Base-by-base conservation (phyloP, 2,797 vertebrate species). In the Poeciliopsis infans region DNA sequence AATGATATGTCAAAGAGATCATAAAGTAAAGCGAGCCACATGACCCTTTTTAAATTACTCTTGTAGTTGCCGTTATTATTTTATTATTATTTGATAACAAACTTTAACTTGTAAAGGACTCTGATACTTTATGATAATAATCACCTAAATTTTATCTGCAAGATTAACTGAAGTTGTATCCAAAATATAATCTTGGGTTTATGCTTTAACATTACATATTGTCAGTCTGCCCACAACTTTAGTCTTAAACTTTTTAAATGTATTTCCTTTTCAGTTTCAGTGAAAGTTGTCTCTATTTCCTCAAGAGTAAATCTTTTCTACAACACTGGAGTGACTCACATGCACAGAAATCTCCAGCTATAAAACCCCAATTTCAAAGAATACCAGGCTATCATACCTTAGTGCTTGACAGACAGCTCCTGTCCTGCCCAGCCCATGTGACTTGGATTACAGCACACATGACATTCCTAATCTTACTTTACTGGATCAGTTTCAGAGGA, bases 401-500 rank as follows among this genome's bases (percentile, higher is more conserved):
- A 57, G 70, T 80, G 77, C 88, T 88, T 88, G 85, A 81, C 86
- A 79, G 83, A 82, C 92, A 86, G 87, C 77, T 74, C 88, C 85
- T 74, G 86, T 92, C 90, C 64, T 90, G 81, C 74, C 77, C 71
- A 79, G 84, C 80, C 76, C 93, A 90, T 92, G 92, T 93, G 93
- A 92, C 90, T 91, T 89, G 86, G 92, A 94, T 96, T 95, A 94
- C 90, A 89, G 89, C 76, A 70, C 86, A 82, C 86, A 91, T 72
- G 83, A 82, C 86, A 59, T 88, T 87, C 85, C 86, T 95, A 94
- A 95, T 94, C 92, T 91, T 82, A 89, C 83, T 89, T 86, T 75
- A 69, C 77, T 31, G 81, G 93, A 94, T 95, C 93, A 91, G 72
- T 92, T 95, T 93, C 88, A 88, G 76, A 79, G 85, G 82, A 88